Evolutionary conservation across 2,113 vertebrate species (phyloP).

Genomic region (Indri indri): DNA sequence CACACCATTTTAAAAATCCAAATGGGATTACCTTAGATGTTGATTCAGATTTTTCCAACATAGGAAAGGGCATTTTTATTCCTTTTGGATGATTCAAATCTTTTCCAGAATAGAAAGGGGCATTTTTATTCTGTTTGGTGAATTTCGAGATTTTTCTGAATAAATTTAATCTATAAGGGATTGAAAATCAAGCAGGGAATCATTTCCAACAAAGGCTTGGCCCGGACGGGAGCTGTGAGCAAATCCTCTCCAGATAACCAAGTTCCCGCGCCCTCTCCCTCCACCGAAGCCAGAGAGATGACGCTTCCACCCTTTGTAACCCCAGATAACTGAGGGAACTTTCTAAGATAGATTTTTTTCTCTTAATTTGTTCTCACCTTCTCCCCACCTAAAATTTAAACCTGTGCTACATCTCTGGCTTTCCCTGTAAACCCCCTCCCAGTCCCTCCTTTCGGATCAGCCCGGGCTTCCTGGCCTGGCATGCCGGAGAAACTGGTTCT

Average conservation of each 20-base stretch:
- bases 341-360: not conserved
- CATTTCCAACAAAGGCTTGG: not conserved
- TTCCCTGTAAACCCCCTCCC: not conserved
- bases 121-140: not conserved
- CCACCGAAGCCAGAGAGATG: not conserved
- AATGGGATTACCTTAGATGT: not conserved
- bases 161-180: not conserved
- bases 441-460: conserved; percentile 21
- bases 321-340: not conserved
- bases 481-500: conserved; percentile 86
- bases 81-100: not conserved
- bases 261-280: not conserved
- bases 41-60: not conserved
- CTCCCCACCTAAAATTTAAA: conserved; percentile 43
- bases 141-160: not conserved
- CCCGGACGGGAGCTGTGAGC: not conserved
- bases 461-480: conserved; percentile 51
- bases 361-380: conserved; percentile 20
- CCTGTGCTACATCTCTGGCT: not conserved
- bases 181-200: not conserved
- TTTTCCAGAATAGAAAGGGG: not conserved
- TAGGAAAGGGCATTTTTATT: not conserved
- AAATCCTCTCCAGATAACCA: not conserved
- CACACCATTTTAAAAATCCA: not conserved
- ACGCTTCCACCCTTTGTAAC: not conserved